phyloP scores from a whole-genome alignment of 2,113 vertebrate genomes.

The Columba janthina region DNA sequence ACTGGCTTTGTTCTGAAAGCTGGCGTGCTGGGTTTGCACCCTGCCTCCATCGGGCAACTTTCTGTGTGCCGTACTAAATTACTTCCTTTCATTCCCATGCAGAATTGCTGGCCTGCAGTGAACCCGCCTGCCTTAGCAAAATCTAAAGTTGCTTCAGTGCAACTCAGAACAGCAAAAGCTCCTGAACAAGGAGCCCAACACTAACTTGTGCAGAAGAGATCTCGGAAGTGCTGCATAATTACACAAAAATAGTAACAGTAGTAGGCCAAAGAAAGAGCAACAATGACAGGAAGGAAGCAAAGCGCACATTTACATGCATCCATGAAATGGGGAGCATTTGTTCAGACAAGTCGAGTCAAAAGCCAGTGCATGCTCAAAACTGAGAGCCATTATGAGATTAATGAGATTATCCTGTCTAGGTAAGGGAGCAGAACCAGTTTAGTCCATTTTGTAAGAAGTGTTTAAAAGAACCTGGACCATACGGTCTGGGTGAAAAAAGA shows the following conservation, averaged over 20 bases:
- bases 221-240: neutral
- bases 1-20: neutral
- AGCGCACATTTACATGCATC: neutral
- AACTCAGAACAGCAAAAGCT: neutral
- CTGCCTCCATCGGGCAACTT: neutral
- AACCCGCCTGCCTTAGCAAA: neutral
- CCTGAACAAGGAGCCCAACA: neutral
- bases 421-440: constrained; percentile 38
- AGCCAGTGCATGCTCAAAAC: neutral
- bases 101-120: neutral
- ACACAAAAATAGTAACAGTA: neutral
- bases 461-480: neutral
- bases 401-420: constrained; percentile 56
- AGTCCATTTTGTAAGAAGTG: neutral
- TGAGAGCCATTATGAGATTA: constrained; percentile 51
- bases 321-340: neutral
- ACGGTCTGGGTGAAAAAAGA: neutral
- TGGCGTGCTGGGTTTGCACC: neutral
- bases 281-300: neutral
- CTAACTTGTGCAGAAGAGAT: neutral
- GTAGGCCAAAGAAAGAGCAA: neutral
- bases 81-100: neutral
- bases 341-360: constrained; percentile 1
- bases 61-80: neutral
- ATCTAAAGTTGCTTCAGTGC: neutral